Evolutionary conservation across 2,888 invertebrate genomes (phyloP), one percentile per base, ranked within the genome.

Genomic region (Cabera pusaria): DNA sequence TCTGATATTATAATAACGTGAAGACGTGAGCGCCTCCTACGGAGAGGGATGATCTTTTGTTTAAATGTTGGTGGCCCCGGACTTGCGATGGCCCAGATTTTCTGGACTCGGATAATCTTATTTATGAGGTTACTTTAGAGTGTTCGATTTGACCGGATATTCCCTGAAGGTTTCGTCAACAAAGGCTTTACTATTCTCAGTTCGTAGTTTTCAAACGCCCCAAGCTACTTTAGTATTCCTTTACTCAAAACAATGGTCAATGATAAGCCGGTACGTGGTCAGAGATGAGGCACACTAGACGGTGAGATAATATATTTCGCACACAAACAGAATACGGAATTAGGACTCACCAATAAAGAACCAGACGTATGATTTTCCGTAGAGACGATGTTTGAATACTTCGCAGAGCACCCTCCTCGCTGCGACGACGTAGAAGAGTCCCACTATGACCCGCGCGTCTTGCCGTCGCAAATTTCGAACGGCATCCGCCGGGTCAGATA

Each of bases 281-380:
- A 20, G 14, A 24, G 21, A 23, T 6, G 11, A 5, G 6, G 11
- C 14, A 19, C 5, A 27, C 14, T 7, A 27, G 11, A 16, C 14
- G 20, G n/a, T n/a, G n/a, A 7, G 17, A 22, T 32, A 21, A 38
- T 27, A 12, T 23, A 12, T 16, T 35, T 18, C 14, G 11, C 11
- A 21, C 11, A 7, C 23, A 23, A 24, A 24, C 21, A 14, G 12
- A 34, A 34, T 25, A 19, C 11, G 9, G 4, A 19, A 20, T 20
- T 14, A 10, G 6, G 10, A 70, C 92, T 92, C 73, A 93, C 98
- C 99, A 63, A 99, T 99, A 82, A 99, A 98, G 81, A 99, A 98
- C 99, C 99, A 99, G 11, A 99, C 99, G 85, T 98, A 96, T 20
- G 96, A 95, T 60, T 97, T 95, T 6, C 99, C 99, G 73, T 96